phyloP scores from a whole-genome alignment of 2,888 invertebrate genomes.

The Pyrgus malvae region DNA sequence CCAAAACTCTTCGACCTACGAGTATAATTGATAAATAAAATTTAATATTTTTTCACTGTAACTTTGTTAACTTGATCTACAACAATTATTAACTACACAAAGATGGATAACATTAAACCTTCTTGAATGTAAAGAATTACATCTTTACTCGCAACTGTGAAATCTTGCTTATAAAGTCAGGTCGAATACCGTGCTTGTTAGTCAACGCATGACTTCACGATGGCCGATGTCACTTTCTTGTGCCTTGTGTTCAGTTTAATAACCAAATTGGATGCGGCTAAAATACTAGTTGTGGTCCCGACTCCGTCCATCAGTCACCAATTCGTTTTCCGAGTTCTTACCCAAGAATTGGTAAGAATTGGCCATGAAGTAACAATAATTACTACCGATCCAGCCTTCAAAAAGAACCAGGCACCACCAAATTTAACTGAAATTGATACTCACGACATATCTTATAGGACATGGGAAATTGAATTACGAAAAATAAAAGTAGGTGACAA shows the following conservation, averaged over 20 bases:
- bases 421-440: conserved; percentile 53
- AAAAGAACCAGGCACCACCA: conserved; percentile 40
- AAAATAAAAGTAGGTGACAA: conserved; percentile 7
- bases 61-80: too few relatives aligned
- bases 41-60: too few relatives aligned
- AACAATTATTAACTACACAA: too few relatives aligned
- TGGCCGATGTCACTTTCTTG: neutral
- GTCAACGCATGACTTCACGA: neutral
- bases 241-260: neutral
- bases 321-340: conserved; percentile 51
- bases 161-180: neutral
- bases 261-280: conserved; percentile 37
- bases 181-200: neutral
- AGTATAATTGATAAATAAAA: too few relatives aligned
- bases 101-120: too few relatives aligned
- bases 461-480: conserved; percentile 30
- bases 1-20: too few relatives aligned
- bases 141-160: neutral
- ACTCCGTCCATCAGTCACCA: conserved; percentile 65
- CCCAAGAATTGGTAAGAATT: conserved; percentile 51
- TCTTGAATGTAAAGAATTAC: too few relatives aligned
- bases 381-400: conserved; percentile 55
- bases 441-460: conserved; percentile 47
- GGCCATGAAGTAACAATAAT: conserved; percentile 64
- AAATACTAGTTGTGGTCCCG: conserved; percentile 55